phyloP scores from a whole-genome alignment of 2,888 invertebrate genomes.

The Microctonus brassicae region DNA sequence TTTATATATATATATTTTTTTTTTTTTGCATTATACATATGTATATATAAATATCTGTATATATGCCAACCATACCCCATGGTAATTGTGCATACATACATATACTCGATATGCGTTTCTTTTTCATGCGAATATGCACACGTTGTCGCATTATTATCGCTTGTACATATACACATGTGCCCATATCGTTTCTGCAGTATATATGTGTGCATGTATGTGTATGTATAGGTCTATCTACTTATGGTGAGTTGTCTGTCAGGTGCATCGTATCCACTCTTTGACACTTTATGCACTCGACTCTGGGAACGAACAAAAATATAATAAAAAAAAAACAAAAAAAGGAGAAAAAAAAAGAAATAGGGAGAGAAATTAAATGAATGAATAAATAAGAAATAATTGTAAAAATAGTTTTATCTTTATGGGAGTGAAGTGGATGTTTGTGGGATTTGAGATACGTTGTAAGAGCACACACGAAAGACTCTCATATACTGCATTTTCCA shows the following conservation, averaged over 20 bases:
- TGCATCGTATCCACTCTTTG: conserved; percentile 39
- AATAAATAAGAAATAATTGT: conserved; percentile 24
- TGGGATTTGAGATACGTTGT: conserved; percentile 49
- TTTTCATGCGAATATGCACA: conserved; percentile 1
- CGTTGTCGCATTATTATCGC: conserved; percentile 35
- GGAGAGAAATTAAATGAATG: conserved; percentile 1
- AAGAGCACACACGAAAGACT: conserved; percentile 55
- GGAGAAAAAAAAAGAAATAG: conserved; percentile 9
- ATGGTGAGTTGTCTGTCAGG: conserved; percentile 52
- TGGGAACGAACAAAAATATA: conserved; percentile 26
- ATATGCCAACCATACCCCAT: not conserved
- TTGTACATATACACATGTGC: not conserved
- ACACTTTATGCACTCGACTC: conserved; percentile 48
- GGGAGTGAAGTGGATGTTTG: conserved; percentile 43
- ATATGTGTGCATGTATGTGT: not conserved
- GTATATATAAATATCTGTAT: not conserved
- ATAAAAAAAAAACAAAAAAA: not conserved
- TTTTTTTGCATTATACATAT: not conserved
- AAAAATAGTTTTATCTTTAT: conserved; percentile 50
- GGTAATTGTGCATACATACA: not conserved
- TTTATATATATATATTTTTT: conserved; percentile 34
- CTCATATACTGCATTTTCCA: conserved; percentile 26
- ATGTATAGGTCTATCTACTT: too few species aligned
- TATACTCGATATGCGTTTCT: not conserved
- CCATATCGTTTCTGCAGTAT: not conserved